Percentiles rank a stretch among this genome's conserved stretches.
Evolutionary conservation across 2,888 invertebrate species (phyloP).

Genomic region (Phortica okadai): DNA sequence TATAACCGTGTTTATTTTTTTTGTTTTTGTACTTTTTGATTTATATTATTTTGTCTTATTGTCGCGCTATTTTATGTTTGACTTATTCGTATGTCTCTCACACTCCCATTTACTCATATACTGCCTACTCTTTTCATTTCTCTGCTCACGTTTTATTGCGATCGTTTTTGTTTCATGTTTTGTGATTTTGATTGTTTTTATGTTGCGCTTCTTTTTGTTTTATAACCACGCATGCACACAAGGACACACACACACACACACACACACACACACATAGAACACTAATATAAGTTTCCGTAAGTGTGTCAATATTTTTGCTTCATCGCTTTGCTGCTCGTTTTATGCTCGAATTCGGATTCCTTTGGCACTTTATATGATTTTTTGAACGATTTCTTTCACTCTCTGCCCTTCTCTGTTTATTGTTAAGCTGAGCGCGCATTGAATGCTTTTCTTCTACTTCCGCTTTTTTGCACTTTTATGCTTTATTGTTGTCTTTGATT

Average conservation of each 20-base stretch:
- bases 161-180: constrained; percentile 6
- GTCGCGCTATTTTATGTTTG: constrained; percentile 2
- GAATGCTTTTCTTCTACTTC: background rate
- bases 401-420: background rate
- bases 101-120: background rate
- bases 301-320: constrained; percentile 29
- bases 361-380: constrained; percentile 38
- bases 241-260: constrained; percentile 29
- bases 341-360: constrained; percentile 48
- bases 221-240: background rate
- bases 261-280: constrained; percentile 28
- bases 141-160: background rate
- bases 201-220: background rate
- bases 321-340: constrained; percentile 57
- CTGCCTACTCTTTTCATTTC: background rate
- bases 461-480: background rate
- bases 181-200: constrained; percentile 9
- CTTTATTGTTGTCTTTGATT: constrained; percentile 22
- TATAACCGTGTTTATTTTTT: background rate
- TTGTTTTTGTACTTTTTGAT: background rate
- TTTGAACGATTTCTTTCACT: background rate
- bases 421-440: background rate
- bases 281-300: constrained; percentile 1
- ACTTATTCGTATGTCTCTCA: background rate
- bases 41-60: constrained; percentile 1